Base-by-base conservation (phyloP, 2,797 vertebrate species). In the Tarsius wallacei region DNA sequence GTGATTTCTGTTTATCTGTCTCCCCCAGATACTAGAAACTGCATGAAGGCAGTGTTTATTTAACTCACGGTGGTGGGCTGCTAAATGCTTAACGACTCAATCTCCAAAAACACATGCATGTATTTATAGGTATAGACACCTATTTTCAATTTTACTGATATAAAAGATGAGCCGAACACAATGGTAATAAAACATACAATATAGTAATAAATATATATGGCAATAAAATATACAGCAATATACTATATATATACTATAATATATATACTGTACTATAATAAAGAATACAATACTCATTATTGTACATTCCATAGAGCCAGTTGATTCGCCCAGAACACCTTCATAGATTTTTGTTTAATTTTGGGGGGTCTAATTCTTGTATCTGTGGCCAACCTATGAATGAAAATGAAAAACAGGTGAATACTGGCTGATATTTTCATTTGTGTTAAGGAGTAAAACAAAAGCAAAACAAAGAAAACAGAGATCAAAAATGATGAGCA, bases 101-200 rank as follows among this genome's bases (percentile, higher is more conserved):
- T 87, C 74, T 90, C 90, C 70, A 70, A 90, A 68, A 71, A 17
- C 15, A 77, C 14, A n/a, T 24, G 31, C 63, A 28, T 17, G 22
- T 55, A 61, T 36, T 31, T 61, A 57, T 17, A 55, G 33, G 16
- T 33, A 28, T 1, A 47, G 2, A 36, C 26, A 64, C 42, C 78
- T 68, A 88, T n/a, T 76, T 66, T 81, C 80, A 81, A 82, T 53
- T 53, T 93, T 87, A 61, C n/a, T 82, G 36, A 89, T 28, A n/a
- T 8, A 55, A 91, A 84, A 91, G 33, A 74, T 21, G 5, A 2
- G 5, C 4, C 71, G 26, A 17, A 14, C 49, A 82, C 36, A 76
- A 53, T 0, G 81, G 28, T 7, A 91, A 49, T 42, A 94, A 87
- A 26, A 57, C 64, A 74, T 2, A 3, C 7, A 28, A 66, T 33